Base-by-base conservation (phyloP, 1,140 invertebrate species). In the Mya arenaria region DNA sequence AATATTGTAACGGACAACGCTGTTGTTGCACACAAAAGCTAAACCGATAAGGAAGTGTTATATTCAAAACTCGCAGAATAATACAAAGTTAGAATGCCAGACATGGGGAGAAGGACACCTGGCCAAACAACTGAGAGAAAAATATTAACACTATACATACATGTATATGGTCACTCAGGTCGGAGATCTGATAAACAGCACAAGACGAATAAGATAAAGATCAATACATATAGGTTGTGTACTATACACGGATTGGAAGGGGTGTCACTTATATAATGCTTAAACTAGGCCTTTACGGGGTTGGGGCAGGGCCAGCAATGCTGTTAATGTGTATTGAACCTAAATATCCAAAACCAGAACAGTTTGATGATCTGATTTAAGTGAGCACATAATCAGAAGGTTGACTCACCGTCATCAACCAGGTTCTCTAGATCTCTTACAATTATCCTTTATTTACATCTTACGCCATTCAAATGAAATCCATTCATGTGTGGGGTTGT, bases 291-390 rank as follows among this genome's bases (percentile, higher is more conserved):
- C 55, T 56, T 17, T 58, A 90, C 32, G 90, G 90, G 37, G 89
- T 88, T 72, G 92, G 91, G 5, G 92, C 91, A 87, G 91, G 91
- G 23, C 92, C 89, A 68, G 92, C 92, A 0, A 92, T 92, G 91
- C 88, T 92, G 77, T 78, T 92, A 13, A 92, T 91, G 89, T 92
- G 92, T 80, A 92, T 93, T 77, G 92, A 92, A 10, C 85, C 92
- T 19, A 58, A 88, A n/a, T 93, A 90, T 84, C 86, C 90, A 48
- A 58, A 68, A 48, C 72, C 84, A n/a, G 83, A 85, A 25, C 74
- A 92, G 10, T 41, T 92, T 13, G 78, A 88, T 25, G 85, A 92
- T 56, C 82, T 93, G 74, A 89, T 93, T 32, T 85, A 84, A 28
- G 89, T 91, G 15, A 87, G 89, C 63, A 80, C 92, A 5, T 91